phyloP scores from a whole-genome alignment of 2,888 invertebrate genomes.

The Eledona agricola region DNA sequence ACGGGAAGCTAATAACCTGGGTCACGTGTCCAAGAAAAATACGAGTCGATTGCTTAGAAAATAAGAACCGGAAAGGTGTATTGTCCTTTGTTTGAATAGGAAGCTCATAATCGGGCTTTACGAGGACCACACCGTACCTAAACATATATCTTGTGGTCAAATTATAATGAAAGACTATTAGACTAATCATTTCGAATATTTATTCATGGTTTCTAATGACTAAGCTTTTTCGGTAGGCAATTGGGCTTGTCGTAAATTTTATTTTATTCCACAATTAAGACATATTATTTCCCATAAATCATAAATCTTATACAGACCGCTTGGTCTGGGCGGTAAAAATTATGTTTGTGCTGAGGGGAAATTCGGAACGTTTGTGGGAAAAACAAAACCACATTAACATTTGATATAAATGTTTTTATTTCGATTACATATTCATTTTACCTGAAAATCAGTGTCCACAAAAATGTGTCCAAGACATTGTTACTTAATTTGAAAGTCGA shows the following conservation, averaged over 20 bases:
- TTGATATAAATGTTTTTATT: too few relatives aligned
- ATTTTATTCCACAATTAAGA: conserved; percentile 13
- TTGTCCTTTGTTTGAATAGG: conserved; percentile 11
- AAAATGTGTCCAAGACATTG: too few relatives aligned
- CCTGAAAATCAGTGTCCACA: too few relatives aligned
- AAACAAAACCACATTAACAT: too few relatives aligned
- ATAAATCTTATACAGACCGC: too few relatives aligned
- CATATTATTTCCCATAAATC: too few relatives aligned
- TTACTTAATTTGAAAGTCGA: too few relatives aligned
- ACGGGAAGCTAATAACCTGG: conserved; percentile 16
- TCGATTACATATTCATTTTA: too few relatives aligned
- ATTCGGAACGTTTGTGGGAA: too few relatives aligned
- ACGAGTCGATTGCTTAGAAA: conserved; percentile 3
- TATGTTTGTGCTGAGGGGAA: too few relatives aligned
- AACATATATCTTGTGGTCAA: conserved; percentile 7
- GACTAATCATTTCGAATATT: conserved; percentile 19
- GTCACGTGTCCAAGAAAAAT: conserved; percentile 16
- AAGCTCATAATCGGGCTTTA: conserved; percentile 11
- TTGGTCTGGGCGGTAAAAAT: too few relatives aligned
- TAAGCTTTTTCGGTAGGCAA: conserved; percentile 5
- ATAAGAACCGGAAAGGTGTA: conserved; percentile 12
- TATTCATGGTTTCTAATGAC: conserved; percentile 8
- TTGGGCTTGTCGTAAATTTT: conserved; percentile 15
- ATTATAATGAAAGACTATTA: conserved; percentile 21
- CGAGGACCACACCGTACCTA: conserved; percentile 11